Conservation (phyloP, 1,140 invertebrate species). For the Pseudoatta argentina region DNA sequence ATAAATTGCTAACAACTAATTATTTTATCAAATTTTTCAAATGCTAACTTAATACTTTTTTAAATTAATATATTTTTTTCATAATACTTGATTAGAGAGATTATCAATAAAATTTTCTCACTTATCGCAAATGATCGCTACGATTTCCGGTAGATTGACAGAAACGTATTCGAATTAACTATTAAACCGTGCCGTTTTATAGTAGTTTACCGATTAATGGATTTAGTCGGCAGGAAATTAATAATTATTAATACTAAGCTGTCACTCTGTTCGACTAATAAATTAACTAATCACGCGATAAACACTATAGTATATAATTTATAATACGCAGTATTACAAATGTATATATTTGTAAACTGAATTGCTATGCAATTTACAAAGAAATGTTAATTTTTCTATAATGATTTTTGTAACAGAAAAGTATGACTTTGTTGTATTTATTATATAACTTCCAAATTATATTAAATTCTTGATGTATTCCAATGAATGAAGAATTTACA, state of each 20-base stretch:
- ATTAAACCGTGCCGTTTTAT: not conserved
- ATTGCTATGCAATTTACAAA: not conserved
- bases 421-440: not conserved
- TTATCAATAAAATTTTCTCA: not conserved
- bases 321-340: not conserved
- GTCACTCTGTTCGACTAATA: slow-evolving; percentile 7
- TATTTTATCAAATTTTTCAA: not conserved
- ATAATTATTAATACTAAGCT: slow-evolving; percentile 39
- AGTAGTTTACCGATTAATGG: not conserved
- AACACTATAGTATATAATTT: slow-evolving; percentile 9
- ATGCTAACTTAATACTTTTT: not conserved
- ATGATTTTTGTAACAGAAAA: not conserved
- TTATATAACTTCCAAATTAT: not conserved
- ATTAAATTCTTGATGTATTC: not conserved
- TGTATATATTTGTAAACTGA: not conserved
- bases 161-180: slow-evolving; percentile 25
- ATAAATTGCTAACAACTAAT: not conserved
- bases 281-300: slow-evolving; percentile 33
- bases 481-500: not conserved
- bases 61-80: not conserved
- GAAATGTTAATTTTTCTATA: not conserved
- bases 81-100: not conserved
- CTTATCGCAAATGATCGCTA: not conserved
- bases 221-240: slow-evolving; percentile 23
- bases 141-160: not conserved